phyloP scores from a whole-genome alignment of 1,140 invertebrate species.

The Pogonognathellus flavescens region DNA sequence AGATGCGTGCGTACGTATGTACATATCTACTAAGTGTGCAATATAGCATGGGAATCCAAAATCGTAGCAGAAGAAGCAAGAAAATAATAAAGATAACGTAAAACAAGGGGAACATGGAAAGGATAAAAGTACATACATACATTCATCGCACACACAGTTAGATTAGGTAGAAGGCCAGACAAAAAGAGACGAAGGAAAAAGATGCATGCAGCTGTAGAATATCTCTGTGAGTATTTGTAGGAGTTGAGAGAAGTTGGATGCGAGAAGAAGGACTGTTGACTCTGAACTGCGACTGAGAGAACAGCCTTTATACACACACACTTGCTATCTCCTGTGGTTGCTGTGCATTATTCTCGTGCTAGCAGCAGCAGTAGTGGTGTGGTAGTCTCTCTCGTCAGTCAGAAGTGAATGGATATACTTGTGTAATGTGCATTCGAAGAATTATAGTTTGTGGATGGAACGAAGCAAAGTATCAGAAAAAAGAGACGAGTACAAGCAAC shows the following conservation, averaged over 20 bases:
- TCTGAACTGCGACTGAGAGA: not conserved
- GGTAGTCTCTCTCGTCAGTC: not conserved
- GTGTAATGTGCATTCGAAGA: conserved; percentile 6
- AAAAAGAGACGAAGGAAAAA: not conserved
- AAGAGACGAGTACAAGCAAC: conserved; percentile 18
- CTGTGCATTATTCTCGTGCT: not conserved
- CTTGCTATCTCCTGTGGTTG: not conserved
- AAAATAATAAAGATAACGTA: conserved; percentile 22
- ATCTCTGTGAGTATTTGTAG: conserved; percentile 3
- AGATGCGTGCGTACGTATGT: not conserved
- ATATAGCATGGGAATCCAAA: no score
- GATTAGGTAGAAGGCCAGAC: not conserved
- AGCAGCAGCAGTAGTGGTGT: not conserved
- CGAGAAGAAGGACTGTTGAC: not conserved
- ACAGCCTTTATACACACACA: not conserved
- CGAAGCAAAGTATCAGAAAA: conserved; percentile 24
- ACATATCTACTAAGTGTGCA: not conserved
- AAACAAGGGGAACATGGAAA: conserved; percentile 24
- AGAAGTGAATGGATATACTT: conserved; percentile 19
- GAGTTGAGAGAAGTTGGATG: not conserved
- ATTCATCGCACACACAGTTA: conserved; percentile 1
- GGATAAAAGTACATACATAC: conserved; percentile 47
- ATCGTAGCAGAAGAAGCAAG: no score
- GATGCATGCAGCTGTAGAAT: conserved; percentile 1
- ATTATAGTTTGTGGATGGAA: conserved; percentile 31